Evolutionary conservation across 2,113 vertebrate genomes (phyloP), one percentile per base, ranked within the genome.

Genomic region (Ceyx cyanopectus): DNA sequence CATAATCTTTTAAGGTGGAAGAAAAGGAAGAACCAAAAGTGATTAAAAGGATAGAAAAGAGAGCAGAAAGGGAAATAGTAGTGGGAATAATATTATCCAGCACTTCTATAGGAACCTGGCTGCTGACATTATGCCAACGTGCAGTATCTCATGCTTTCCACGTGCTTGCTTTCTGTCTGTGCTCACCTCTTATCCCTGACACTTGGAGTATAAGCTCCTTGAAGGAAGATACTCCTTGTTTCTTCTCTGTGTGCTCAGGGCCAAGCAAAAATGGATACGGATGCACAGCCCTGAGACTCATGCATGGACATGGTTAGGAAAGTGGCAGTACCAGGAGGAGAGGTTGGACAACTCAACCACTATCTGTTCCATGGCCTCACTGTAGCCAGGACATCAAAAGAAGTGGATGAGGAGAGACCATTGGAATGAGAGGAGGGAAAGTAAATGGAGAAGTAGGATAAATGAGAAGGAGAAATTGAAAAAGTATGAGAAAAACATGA

Each of bases 1-100:
- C 78, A 40, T 96, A 96, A 97, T 97, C 91, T 94, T 94, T 92
- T 70, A 63, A 65, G 89, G 81, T 87, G 18, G 80, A 80, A 86
- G 51, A 56, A 94, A 94, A 90, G 92, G 70, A 68, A 58, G 48
- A 67, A 56, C 90, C 18, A 4, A 74, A 87, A 95, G 93, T 95
- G 93, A 95, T 96, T 93, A 96, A 95, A 93, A 83, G 67, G 63
- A 90, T 27, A 87, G 67, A 90, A 96, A 77, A 73, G 79, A 75
- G 37, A 69, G 58, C 27, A 92, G 58, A 89, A 91, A 89, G 26
- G 60, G 84, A 82, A 81, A 77, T 0, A 79, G 75, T 91, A 76
- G 16, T 23, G 14, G 18, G 63, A 92, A 66, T 76, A 78, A 75
- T 69, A 92, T 76, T 92, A 81, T 67, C 93, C 58, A 76, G 56